These are phyloP conservation scores for Schlechtendalia chinensis DNA, from an alignment of 1,140 invertebrate species.

Conservation along the genomic window DNA sequence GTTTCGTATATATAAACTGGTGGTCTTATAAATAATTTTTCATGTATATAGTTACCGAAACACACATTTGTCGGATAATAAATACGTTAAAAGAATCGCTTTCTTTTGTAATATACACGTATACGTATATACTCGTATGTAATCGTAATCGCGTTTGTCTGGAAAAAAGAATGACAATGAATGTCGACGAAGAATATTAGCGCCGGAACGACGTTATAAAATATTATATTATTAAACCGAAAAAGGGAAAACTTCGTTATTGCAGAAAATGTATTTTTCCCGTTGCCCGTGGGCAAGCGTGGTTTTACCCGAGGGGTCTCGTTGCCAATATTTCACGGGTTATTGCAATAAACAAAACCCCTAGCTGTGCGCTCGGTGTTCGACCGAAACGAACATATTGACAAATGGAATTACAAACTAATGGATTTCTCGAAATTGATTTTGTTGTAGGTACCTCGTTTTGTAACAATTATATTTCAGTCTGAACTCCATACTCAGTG, in stretches of 20 bases:
- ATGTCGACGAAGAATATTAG: background rate
- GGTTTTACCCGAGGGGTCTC: constrained; percentile 21
- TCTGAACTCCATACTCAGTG: background rate
- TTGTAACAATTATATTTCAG: constrained; percentile 33
- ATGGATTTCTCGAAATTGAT: constrained; percentile 45
- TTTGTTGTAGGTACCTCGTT: constrained; percentile 31
- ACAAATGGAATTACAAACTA: constrained; percentile 49
- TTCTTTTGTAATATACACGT: too few species aligned
- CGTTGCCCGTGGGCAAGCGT: constrained; percentile 8
- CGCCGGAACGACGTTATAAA: constrained; percentile 3
- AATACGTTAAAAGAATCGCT: constrained; percentile 3
- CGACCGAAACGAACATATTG: constrained; percentile 40
- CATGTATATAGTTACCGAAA: too few species aligned
- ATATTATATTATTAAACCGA: constrained; percentile 12
- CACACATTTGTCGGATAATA: constrained; percentile 52
- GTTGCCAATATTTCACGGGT: constrained; percentile 39
- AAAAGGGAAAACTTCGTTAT: constrained; percentile 43
- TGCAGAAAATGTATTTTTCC: constrained; percentile 27
- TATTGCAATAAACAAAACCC: constrained; percentile 49
- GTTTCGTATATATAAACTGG: too few species aligned
- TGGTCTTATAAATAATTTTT: too few species aligned
- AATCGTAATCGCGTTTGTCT: background rate
- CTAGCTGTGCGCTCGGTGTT: background rate
- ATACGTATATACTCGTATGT: too few species aligned
- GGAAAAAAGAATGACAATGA: background rate